Conservation (phyloP, 2,113 vertebrate species). For the Copsychus sechellarum region DNA sequence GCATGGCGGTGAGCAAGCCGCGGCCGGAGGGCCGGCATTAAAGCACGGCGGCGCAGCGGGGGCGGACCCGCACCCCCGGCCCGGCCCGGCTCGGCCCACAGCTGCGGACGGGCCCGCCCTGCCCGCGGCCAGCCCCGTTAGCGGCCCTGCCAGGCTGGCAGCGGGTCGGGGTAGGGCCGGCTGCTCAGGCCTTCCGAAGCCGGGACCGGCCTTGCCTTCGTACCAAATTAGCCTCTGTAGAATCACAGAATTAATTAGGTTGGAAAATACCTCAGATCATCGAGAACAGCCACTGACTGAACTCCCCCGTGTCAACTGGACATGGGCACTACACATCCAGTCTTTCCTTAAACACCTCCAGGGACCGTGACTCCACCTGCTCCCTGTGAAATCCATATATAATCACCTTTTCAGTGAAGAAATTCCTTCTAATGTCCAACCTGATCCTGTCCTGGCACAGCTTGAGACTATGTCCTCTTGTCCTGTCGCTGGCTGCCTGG, state of each 20-base stretch:
- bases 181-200: accelerated
- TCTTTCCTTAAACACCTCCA: not conserved
- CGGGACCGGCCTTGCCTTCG: accelerated
- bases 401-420: not conserved
- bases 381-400: not conserved
- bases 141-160: accelerated
- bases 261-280: not conserved
- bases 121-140: not conserved
- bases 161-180: accelerated
- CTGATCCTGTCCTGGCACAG: not conserved
- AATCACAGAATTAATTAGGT: not conserved
- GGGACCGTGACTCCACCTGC: not conserved
- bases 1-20: not conserved
- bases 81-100: not conserved
- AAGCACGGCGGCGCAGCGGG: not conserved
- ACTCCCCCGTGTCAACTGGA: not conserved
- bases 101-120: not conserved
- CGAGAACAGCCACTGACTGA: not conserved
- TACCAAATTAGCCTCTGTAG: accelerated
- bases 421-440: not conserved
- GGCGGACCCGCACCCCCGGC: not conserved
- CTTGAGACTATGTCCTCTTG: not conserved
- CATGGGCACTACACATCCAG: not conserved
- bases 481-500: not conserved
- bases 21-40: not conserved